Evolutionary conservation across 1,140 invertebrate genomes (phyloP).

Genomic region (Aporrectodea caliginosa): DNA sequence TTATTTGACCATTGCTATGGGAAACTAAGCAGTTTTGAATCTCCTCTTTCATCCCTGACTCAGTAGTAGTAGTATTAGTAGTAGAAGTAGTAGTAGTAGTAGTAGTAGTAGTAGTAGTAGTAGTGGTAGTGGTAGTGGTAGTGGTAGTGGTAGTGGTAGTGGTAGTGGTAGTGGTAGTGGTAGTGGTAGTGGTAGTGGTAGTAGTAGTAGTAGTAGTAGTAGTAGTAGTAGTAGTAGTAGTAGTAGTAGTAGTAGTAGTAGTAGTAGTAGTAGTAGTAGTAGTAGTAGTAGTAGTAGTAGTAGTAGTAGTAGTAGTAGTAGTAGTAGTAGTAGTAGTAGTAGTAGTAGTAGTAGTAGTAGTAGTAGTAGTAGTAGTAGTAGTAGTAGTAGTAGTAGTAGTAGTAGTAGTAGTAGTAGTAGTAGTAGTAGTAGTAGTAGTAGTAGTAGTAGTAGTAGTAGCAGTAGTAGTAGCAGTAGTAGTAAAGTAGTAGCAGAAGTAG

Average conservation of each 20-base stretch:
- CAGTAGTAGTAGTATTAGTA: no score
- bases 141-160: constrained; percentile 10
- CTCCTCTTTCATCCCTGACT: no score
- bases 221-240: constrained; percentile 23
- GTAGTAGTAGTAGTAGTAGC: constrained; percentile 23
- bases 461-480: constrained; percentile 22
- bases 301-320: constrained; percentile 23
- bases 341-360: constrained; percentile 23
- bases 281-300: constrained; percentile 23
- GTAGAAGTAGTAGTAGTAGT: no score
- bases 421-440: constrained; percentile 23
- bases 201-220: constrained; percentile 23
- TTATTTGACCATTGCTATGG: no score
- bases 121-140: no score
- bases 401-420: constrained; percentile 23
- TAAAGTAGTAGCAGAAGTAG: no score
- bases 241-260: constrained; percentile 23
- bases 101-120: no score
- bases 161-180: constrained; percentile 8
- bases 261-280: constrained; percentile 23
- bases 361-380: constrained; percentile 23
- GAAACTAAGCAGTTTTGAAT: no score
- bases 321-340: constrained; percentile 23
- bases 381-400: constrained; percentile 23
- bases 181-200: constrained; percentile 14